Percentiles rank a stretch among this genome's conserved stretches.
Evolutionary conservation across 2,888 invertebrate species (phyloP).

Genomic region (Agriotes lineatus): DNA sequence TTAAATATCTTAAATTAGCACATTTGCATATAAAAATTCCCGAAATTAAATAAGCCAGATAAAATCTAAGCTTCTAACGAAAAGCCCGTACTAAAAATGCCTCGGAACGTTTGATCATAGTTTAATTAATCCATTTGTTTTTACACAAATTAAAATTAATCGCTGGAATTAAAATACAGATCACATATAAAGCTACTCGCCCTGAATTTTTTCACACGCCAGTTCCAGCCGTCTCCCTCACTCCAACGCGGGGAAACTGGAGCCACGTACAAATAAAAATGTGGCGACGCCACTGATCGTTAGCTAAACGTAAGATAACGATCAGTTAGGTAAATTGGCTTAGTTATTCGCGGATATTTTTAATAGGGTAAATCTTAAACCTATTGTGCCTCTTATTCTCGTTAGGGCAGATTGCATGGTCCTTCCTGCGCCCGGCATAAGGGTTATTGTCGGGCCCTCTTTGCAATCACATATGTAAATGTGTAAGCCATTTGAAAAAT

Average conservation of each 20-base stretch:
- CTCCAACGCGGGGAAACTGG: not conserved
- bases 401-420: constrained; percentile 56
- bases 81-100: constrained; percentile 37
- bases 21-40: constrained; percentile 36
- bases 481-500: constrained; percentile 60
- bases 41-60: constrained; percentile 32
- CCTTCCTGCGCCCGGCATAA: constrained; percentile 43
- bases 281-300: constrained; percentile 49
- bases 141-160: constrained; percentile 59
- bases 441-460: constrained; percentile 45
- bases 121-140: constrained; percentile 58
- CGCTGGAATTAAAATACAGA: constrained; percentile 53
- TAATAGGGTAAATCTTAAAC: constrained; percentile 64
- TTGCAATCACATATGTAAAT: constrained; percentile 61
- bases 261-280: constrained; percentile 25
- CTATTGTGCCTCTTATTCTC: constrained; percentile 60
- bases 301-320: constrained; percentile 62
- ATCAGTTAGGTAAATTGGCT: constrained; percentile 65
- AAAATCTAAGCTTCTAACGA: constrained; percentile 38
- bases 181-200: constrained; percentile 40
- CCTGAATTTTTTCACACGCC: constrained; percentile 25
- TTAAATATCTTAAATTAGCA: constrained; percentile 29
- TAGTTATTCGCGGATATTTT: constrained; percentile 64
- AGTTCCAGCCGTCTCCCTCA: not conserved
- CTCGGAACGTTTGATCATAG: constrained; percentile 53